Percentiles rank a stretch among this genome's conserved stretches.
These are phyloP conservation scores for Linurgus olivaceus DNA, from an alignment of 2,797 vertebrate genomes.

Conservation along the genomic window DNA sequence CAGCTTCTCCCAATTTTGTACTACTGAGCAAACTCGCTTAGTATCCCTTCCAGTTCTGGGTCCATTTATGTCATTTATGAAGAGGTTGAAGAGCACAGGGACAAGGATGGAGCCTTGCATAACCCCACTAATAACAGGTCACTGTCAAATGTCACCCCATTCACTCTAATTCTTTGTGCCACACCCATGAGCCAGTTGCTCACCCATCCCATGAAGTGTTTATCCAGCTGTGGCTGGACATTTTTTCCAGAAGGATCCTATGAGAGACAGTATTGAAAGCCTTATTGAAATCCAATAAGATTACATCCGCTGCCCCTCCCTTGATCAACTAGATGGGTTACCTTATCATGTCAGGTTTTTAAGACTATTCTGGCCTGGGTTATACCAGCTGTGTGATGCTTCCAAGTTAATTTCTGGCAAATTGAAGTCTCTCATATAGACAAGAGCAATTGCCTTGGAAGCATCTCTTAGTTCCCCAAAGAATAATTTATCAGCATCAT, in stretches of 20 bases:
- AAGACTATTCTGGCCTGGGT: not conserved
- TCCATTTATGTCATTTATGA: not conserved
- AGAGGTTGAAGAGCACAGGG: not conserved
- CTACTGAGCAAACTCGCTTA: not conserved
- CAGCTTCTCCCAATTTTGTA: not conserved
- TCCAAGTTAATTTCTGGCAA: not conserved
- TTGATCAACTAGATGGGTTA: not conserved
- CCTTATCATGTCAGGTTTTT: not conserved
- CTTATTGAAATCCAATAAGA: not conserved
- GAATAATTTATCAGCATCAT: not conserved
- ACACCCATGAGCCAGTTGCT: not conserved
- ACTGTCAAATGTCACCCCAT: too few relatives aligned
- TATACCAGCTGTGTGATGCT: not conserved
- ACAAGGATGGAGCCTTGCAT: not conserved
- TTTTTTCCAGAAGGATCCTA: not conserved
- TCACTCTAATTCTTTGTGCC: not conserved
- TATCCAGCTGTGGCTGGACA: not conserved
- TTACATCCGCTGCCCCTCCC: not conserved
- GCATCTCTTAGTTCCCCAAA: not conserved
- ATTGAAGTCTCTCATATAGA: not conserved
- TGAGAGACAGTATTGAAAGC: not conserved
- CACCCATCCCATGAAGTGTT: not conserved
- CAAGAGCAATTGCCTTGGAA: not conserved
- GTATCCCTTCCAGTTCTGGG: not conserved
- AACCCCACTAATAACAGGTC: not conserved